Evolutionary conservation across 2,888 invertebrate species (phyloP).

Genomic region (Pristionchus exspectatus): DNA sequence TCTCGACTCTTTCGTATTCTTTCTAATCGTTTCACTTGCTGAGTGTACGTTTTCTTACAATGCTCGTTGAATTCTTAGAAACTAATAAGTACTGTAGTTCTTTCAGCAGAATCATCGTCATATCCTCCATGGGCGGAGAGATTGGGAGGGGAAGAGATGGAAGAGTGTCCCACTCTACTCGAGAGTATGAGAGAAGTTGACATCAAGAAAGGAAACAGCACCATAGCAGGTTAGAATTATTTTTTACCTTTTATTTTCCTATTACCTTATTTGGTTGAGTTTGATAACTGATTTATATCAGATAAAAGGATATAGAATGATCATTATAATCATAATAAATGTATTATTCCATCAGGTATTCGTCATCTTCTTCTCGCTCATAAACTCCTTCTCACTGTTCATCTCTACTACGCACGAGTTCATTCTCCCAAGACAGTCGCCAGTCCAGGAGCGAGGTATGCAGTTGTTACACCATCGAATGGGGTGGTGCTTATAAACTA

Average conservation of each 20-base stretch:
- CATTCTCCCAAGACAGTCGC: constrained; percentile 31
- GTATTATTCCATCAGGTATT: constrained; percentile 56
- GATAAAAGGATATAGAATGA: no score
- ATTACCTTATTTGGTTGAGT: no score
- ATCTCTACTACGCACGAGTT: constrained; percentile 58
- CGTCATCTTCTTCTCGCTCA: constrained; percentile 65
- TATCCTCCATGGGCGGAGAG: constrained; percentile 31
- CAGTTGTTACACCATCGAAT: neutral
- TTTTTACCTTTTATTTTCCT: no score
- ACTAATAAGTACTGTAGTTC: neutral
- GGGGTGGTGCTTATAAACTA: no score
- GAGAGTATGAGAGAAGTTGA: constrained; percentile 44
- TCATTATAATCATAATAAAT: neutral
- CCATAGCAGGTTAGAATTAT: constrained; percentile 1
- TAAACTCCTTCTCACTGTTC: constrained; percentile 64
- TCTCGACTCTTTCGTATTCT: constrained; percentile 63
- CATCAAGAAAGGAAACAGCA: neutral
- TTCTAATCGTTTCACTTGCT: constrained; percentile 41
- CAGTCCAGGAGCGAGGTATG: constrained; percentile 44
- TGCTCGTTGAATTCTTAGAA: neutral
- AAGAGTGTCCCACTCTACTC: constrained; percentile 50
- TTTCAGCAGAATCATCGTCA: constrained; percentile 12
- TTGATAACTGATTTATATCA: no score
- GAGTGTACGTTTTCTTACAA: constrained; percentile 23
- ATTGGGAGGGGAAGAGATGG: constrained; percentile 47